Conservation (phyloP, 1,140 invertebrate species). For the Drosophila kohkoa region DNA sequence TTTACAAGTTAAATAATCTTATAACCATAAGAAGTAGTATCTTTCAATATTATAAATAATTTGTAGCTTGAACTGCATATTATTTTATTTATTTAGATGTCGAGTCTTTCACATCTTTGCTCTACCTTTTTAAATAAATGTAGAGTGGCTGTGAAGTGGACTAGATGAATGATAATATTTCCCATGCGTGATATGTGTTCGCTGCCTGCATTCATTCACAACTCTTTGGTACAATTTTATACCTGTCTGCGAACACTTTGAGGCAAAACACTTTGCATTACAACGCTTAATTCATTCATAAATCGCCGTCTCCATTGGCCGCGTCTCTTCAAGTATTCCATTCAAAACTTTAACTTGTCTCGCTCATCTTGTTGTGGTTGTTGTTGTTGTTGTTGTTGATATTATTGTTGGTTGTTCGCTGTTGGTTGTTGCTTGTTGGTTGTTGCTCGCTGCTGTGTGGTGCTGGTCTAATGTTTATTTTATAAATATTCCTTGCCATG, state of each 20-base stretch:
- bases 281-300: constrained; percentile 66
- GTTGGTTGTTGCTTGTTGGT: constrained; percentile 7
- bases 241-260: constrained; percentile 13
- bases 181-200: not conserved
- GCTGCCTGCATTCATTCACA: constrained; percentile 29
- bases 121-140: too few species aligned
- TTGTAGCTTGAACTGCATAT: too few species aligned
- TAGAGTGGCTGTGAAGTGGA: not conserved
- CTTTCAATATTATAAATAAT: too few species aligned
- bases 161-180: not conserved
- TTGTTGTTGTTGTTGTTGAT: constrained; percentile 29
- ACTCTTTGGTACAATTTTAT: constrained; percentile 11
- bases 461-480: constrained; percentile 79
- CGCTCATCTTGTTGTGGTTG: constrained; percentile 20
- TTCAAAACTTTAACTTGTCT: constrained; percentile 55
- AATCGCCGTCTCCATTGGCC: constrained; percentile 50
- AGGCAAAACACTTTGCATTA: constrained; percentile 48
- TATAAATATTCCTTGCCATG: constrained; percentile 78
- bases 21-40: too few species aligned
- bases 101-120: too few species aligned
- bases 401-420: constrained; percentile 29
- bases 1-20: too few species aligned
- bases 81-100: too few species aligned
- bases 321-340: constrained; percentile 33
- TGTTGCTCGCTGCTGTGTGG: constrained; percentile 37